Conservation (phyloP, 2,888 invertebrate species). For the Heteromurus nitidus region DNA sequence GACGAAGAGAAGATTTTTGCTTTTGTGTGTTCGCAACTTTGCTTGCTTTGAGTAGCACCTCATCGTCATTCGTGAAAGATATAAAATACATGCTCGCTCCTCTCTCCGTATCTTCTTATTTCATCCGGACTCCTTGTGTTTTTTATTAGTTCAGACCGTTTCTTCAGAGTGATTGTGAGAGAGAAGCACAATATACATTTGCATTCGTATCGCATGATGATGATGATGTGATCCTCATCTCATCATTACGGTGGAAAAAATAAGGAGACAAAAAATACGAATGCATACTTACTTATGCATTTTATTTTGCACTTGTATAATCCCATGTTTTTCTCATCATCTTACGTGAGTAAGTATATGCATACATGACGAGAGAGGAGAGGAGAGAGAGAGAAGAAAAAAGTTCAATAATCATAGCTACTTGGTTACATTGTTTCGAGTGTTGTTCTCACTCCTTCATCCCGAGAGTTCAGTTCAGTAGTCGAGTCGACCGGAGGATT, state of each 20-base stretch:
- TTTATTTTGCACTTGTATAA: background rate
- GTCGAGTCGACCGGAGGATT: no score
- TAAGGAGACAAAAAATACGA: background rate
- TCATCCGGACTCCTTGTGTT: slow-evolving; percentile 29
- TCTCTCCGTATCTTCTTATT: slow-evolving; percentile 14
- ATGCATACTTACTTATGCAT: background rate
- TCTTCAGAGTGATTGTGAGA: slow-evolving; percentile 4
- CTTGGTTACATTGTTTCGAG: slow-evolving; percentile 49
- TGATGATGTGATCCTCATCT: slow-evolving; percentile 2
- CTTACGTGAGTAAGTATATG: background rate
- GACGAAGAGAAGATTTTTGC: slow-evolving; percentile 1
- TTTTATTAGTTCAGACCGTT: slow-evolving; percentile 4
- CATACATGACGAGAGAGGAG: slow-evolving; percentile 14
- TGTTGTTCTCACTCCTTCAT: slow-evolving; percentile 53
- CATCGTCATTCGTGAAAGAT: slow-evolving; percentile 3
- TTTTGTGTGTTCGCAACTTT: slow-evolving; percentile 43
- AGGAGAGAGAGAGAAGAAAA: slow-evolving; percentile 30
- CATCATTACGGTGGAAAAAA: slow-evolving; percentile 6
- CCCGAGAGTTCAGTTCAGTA: no score
- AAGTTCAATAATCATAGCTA: slow-evolving; percentile 30
- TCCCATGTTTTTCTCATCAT: slow-evolving; percentile 22
- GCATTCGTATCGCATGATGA: slow-evolving; percentile 46
- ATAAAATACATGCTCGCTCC: background rate
- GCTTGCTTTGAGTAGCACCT: slow-evolving; percentile 37
- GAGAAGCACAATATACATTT: slow-evolving; percentile 7